Evolutionary conservation across 2,888 invertebrate genomes (phyloP), one percentile per base, ranked within the genome.

Genomic region (Dugesia japonica): DNA sequence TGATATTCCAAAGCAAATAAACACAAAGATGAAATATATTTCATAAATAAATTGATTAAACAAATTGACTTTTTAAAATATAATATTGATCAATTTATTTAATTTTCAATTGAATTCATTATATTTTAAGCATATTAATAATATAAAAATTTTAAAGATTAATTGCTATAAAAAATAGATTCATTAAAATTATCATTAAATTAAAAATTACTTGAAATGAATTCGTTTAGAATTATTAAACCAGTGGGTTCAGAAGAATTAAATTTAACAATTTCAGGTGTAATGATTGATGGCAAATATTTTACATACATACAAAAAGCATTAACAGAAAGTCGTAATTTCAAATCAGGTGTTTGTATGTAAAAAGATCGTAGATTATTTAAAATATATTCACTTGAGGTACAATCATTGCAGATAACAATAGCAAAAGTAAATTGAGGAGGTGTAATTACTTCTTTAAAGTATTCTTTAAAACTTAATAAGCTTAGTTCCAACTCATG

Each of bases 401-500:
- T 7, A 28, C 26, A 26, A 26, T 73, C 27, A 26, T 73, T 28
- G 27, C 26, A 73, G 9, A 73, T n/a, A 7, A 73, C n/a, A 17
- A 73, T n/a, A 73, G 73, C 73, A 28, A 73, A 73, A 26, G 73
- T 73, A 17, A 9, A 26, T 73, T 73, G 27, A 1, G 73, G 7
- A 4, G 73, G n/a, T 20, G 28, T 73, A n/a, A 26, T 23, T 9
- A 73, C n/a, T 4, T 73, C 73, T 17, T 28, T 26, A 26, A 38
- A 13, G 9, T 38, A 17, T 13, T 73, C n/a, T 9, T 17, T 26
- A n/a, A 73, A 9, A 27, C 4, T 9, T 17, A 26, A 26, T 26
- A 73, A 9, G 9, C n/a, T 1, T 7, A 9, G 28, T 26, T 73
- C 28, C 7, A 73, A 28, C 7, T 28, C 13, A 7, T 28, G 27